Evolutionary conservation across 2,888 invertebrate genomes (phyloP).

Genomic region (Apoda limacodes): DNA sequence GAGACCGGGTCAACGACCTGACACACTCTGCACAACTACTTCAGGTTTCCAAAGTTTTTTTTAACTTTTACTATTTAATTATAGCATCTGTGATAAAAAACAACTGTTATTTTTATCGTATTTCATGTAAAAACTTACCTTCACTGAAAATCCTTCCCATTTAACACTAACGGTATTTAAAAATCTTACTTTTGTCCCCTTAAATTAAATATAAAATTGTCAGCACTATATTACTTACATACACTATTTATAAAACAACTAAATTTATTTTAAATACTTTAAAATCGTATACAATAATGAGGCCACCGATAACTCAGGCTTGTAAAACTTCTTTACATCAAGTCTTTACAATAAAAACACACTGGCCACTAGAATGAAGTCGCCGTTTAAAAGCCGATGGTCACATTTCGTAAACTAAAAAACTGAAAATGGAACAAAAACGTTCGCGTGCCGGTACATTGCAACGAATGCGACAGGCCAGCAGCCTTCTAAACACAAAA

Average conservation of each 20-base stretch:
- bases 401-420: slow-evolving; percentile 42
- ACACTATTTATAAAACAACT: slow-evolving; percentile 1
- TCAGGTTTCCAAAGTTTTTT: no score
- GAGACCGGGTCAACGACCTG: slow-evolving; percentile 56
- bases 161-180: no score
- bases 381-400: slow-evolving; percentile 27
- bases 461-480: slow-evolving; percentile 54
- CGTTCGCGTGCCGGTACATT: slow-evolving; percentile 63
- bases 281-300: slow-evolving; percentile 21
- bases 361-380: slow-evolving; percentile 19
- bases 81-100: no score
- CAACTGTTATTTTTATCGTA: no score
- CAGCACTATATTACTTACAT: no score
- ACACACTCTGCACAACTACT: no score
- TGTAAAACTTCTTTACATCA: slow-evolving; percentile 5
- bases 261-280: no score
- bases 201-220: no score
- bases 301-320: slow-evolving; percentile 15
- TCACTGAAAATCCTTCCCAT: no score
- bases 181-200: no score
- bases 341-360: slow-evolving; percentile 16
- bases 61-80: no score
- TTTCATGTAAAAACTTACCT: no score
- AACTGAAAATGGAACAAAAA: slow-evolving; percentile 52
- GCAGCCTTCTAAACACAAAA: slow-evolving; percentile 40